These are phyloP conservation scores for Antechinus stuartii DNA, from an alignment of 2,113 vertebrate genomes.

Conservation along the genomic window DNA sequence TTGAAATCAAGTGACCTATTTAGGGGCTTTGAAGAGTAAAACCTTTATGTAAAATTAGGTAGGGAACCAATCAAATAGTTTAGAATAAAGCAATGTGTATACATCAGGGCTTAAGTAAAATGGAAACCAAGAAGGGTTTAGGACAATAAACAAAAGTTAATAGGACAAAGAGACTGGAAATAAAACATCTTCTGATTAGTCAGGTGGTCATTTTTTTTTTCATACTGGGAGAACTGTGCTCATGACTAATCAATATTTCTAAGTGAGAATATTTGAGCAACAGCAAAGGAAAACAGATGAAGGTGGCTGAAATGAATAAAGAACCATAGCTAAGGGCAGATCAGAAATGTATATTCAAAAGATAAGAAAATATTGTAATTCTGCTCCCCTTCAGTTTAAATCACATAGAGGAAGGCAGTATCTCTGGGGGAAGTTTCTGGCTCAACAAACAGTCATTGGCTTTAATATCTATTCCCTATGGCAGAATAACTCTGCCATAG, in stretches of 20 bases:
- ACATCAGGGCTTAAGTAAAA: neutral
- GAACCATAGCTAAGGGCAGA: neutral
- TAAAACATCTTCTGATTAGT: neutral
- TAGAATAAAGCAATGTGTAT: neutral
- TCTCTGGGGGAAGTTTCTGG: constrained; percentile 1
- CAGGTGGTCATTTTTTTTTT: neutral
- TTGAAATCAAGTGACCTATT: neutral
- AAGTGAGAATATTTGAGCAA: neutral
- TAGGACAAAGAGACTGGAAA: neutral
- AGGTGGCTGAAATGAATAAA: neutral
- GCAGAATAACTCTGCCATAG: constrained; percentile 63
- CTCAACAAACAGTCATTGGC: constrained; percentile 44
- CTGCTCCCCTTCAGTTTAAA: constrained; percentile 30
- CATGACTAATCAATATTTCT: neutral
- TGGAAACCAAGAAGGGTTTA: neutral
- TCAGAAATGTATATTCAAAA: neutral
- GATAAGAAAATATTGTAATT: constrained; percentile 4
- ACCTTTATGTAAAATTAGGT: neutral
- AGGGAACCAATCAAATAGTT: neutral
- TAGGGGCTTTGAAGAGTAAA: neutral
- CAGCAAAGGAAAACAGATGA: neutral
- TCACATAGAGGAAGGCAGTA: constrained; percentile 27
- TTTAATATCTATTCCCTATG: constrained; percentile 67
- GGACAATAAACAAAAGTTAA: neutral
- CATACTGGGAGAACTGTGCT: neutral